Base-by-base conservation (phyloP, 2,888 invertebrate species). In the Ptilodon capucinus region DNA sequence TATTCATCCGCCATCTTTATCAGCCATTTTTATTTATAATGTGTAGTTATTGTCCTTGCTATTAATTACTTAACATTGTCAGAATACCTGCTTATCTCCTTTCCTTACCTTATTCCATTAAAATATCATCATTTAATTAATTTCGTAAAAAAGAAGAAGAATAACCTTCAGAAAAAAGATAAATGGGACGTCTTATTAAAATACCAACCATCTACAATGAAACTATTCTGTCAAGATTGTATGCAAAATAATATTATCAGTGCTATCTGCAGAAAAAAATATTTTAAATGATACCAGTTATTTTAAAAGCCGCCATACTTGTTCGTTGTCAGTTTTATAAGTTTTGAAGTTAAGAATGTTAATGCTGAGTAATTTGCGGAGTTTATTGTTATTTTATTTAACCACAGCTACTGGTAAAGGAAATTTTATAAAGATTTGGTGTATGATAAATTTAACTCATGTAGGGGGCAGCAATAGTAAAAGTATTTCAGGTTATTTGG, bases 261-360 rank as follows among this genome's bases (percentile, higher is more conserved):
- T 14, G 14, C 14, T 14, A 32, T 32, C 32, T 32, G 6, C n/a
- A 14, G 7, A 32, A 32, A 32, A 32, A 32, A 14, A 1, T 4
- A 5, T 32, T 32, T 14, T 6, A 14, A n/a, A n/a, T n/a, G n/a
- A n/a, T n/a, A 14, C 14, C 13, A 3, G 14, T 14, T 32, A 14
- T 14, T 14, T 32, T 14, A 14, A 14, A 14, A 7, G 32, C 32
- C 14, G 32, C 32, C 18, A 36, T 41, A 35, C 35, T 38, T n/a
- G 44, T 25, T 16, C 39, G 54, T 47, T 57, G 47, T 50, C 50
- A 57, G 47, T 57, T 54, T 57, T 46, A 50, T 42, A 39, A 42
- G 35, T 18, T 47, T 42, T 40, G 28, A 45, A 51, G 32, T 57
- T 39, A 45, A 53, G 41, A 40, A 50, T 51, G 30, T 48, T 39